A percentile compares a stretch with the other conserved stretches of the same genome.
Evolutionary conservation across 92 coral and sea anemone genomes (phyloP).

Genomic region (Parazoanthus swiftii): DNA sequence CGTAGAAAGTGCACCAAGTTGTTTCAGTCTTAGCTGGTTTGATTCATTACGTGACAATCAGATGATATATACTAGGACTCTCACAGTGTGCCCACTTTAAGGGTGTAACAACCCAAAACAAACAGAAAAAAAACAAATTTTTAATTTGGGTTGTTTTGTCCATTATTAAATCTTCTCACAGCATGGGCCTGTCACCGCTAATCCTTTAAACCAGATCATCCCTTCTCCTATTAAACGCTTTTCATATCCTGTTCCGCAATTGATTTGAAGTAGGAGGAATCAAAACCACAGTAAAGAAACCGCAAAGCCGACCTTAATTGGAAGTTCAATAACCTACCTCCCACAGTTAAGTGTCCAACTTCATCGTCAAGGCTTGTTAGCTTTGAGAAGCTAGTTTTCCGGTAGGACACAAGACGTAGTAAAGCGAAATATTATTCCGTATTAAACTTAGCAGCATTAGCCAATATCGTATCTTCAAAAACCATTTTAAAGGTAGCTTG

Average conservation of each 20-base stretch:
- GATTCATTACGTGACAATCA: conserved; percentile 1
- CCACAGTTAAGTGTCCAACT: not conserved
- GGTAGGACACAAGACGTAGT: no score
- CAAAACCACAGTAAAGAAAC: not conserved
- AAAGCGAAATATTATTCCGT: no score
- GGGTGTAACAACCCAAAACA: not conserved
- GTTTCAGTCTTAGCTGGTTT: not conserved
- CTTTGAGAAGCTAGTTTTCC: no score
- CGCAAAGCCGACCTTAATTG: not conserved
- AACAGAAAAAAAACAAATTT: not conserved
- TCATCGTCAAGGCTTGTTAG: not conserved
- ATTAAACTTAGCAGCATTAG: no score
- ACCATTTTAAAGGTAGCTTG: no score
- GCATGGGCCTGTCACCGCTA: not conserved
- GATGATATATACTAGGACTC: not conserved
- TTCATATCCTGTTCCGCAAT: conserved; percentile 8
- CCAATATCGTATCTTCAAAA: no score
- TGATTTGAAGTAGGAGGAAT: not conserved
- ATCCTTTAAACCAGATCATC: not conserved
- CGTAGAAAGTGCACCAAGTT: not conserved
- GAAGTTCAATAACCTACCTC: not conserved
- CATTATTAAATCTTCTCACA: conserved; percentile 4
- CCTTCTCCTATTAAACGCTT: not conserved
- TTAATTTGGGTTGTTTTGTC: conserved; percentile 2
- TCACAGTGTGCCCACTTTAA: not conserved